These are phyloP conservation scores for Danaus chrysippus DNA, from an alignment of 2,888 invertebrate species.

Conservation along the genomic window DNA sequence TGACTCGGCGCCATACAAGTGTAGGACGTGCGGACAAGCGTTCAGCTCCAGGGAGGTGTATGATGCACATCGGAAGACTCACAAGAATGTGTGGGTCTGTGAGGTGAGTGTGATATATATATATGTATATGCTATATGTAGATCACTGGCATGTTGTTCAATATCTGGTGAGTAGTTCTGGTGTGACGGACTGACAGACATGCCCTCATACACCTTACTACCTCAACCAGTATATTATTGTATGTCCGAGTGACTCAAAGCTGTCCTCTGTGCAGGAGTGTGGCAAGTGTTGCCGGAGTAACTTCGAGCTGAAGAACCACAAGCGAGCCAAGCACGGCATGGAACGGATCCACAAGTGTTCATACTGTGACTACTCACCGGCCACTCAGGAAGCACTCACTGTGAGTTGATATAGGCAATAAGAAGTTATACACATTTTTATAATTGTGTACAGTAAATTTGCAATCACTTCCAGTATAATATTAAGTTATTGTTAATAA, in stretches of 20 bases:
- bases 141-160: too few relatives aligned
- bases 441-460: too few relatives aligned
- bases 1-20: conserved; percentile 47
- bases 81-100: conserved; percentile 66
- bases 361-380: conserved; percentile 66
- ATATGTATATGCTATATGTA: too few relatives aligned
- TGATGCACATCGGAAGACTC: conserved; percentile 62
- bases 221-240: too few relatives aligned
- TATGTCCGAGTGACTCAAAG: too few relatives aligned
- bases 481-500: too few relatives aligned
- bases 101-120: too few relatives aligned
- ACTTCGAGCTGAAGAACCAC: conserved; percentile 67
- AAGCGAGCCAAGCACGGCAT: conserved; percentile 65
- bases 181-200: too few relatives aligned
- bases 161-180: too few relatives aligned
- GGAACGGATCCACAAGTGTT: conserved; percentile 64
- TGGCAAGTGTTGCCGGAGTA: conserved; percentile 66
- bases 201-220: too few relatives aligned
- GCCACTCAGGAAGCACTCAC: conserved; percentile 67
- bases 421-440: too few relatives aligned
- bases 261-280: conserved; percentile 47
- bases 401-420: conserved; percentile 36
- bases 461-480: too few relatives aligned
- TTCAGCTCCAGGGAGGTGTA: conserved; percentile 64
- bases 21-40: conserved; percentile 55